Percentiles rank a stretch among this genome's conserved stretches.
Conservation (phyloP, 1,140 invertebrate species). For the Stenopsyche tienmushanensis region DNA sequence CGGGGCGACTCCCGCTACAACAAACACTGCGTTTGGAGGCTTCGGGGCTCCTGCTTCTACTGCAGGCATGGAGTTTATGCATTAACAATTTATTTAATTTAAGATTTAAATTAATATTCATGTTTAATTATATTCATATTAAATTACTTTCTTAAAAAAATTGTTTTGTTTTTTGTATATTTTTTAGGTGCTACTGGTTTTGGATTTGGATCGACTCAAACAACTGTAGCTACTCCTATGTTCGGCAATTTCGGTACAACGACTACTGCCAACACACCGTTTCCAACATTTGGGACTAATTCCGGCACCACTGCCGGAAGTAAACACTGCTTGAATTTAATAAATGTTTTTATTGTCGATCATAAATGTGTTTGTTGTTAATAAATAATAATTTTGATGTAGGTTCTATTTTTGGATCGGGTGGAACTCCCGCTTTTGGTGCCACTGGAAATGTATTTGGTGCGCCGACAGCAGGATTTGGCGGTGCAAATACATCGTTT, state of each 20-base stretch:
- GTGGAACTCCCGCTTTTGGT: constrained; percentile 51
- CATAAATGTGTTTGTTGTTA: not conserved
- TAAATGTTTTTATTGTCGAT: not conserved
- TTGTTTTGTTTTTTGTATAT: not conserved
- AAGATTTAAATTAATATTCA: not conserved
- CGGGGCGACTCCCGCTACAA: constrained; percentile 52
- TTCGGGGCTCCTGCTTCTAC: constrained; percentile 47
- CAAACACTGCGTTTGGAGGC: constrained; percentile 46
- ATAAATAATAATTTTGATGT: not conserved
- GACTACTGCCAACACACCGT: constrained; percentile 25
- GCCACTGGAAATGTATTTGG: constrained; percentile 53
- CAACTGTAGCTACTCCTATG: constrained; percentile 34
- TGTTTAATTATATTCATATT: not conserved
- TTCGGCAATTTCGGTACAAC: constrained; percentile 44
- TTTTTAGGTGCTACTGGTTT: constrained; percentile 36
- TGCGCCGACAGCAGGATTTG: constrained; percentile 49
- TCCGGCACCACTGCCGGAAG: constrained; percentile 24
- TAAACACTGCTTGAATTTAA: constrained; percentile 8
- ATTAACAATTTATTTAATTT: not conserved
- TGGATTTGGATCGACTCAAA: constrained; percentile 38
- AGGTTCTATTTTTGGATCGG: constrained; percentile 1
- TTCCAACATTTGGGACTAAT: constrained; percentile 33
- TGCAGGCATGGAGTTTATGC: constrained; percentile 32
- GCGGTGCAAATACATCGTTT: constrained; percentile 46
- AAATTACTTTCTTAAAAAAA: not conserved